These are phyloP conservation scores for Vollenhovia emeryi DNA, from an alignment of 1,140 invertebrate species.

Conservation along the genomic window DNA sequence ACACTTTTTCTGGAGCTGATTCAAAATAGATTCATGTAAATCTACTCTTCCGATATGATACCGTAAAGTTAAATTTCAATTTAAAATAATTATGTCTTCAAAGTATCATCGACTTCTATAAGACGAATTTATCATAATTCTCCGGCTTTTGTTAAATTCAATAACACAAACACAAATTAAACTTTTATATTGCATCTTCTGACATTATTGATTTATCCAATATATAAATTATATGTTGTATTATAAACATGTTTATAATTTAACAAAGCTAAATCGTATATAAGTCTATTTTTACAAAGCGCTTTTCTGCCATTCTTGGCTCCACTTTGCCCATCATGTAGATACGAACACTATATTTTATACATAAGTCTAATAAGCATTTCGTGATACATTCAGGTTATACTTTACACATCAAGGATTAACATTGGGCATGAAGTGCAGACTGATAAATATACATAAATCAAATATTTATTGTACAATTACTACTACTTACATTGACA, in stretches of 20 bases:
- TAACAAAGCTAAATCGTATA: conserved; percentile 46
- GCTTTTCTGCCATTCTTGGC: conserved; percentile 33
- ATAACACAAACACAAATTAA: conserved; percentile 26
- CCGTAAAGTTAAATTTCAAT: conserved; percentile 2
- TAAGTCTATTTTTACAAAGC: conserved; percentile 51
- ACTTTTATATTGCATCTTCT: conserved; percentile 43
- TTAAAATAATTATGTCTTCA: conserved; percentile 8
- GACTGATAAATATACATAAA: conserved; percentile 77
- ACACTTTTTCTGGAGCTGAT: conserved; percentile 70
- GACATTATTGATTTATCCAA: neutral
- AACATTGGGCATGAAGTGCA: conserved; percentile 78
- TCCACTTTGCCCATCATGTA: conserved; percentile 57
- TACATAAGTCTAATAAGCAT: conserved; percentile 55
- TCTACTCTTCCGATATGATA: conserved; percentile 27
- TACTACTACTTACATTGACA: conserved; percentile 81
- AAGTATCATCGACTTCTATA: neutral
- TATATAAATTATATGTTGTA: conserved; percentile 52
- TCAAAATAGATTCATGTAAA: conserved; percentile 16
- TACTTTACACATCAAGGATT: conserved; percentile 71
- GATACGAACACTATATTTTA: conserved; percentile 61
- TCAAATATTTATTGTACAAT: conserved; percentile 81
- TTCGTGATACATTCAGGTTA: conserved; percentile 56
- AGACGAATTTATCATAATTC: neutral
- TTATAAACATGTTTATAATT: conserved; percentile 47
- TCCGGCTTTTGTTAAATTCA: neutral